Conservation (phyloP, 2,797 vertebrate genomes). For the Sebastes steindachneri region DNA sequence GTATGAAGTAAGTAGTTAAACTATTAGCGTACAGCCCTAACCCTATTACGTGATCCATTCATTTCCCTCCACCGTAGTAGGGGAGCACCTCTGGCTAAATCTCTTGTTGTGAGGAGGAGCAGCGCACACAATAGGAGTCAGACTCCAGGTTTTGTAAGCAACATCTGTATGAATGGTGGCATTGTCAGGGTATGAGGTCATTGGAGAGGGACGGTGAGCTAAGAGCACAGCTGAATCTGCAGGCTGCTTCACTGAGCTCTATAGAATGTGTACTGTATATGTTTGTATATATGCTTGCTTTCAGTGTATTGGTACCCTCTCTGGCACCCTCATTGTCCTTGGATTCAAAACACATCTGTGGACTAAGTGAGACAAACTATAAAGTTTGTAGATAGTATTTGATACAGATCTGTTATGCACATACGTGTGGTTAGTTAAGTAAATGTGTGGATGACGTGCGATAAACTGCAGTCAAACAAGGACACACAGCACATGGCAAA, state of each 20-base stretch:
- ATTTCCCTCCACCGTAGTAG: conserved; percentile 44
- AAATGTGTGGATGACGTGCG: conserved; percentile 5
- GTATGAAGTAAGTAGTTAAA: conserved; percentile 64
- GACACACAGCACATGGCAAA: conserved; percentile 6
- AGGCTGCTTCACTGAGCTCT: conserved; percentile 62
- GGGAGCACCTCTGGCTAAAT: conserved; percentile 86
- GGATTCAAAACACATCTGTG: conserved; percentile 62
- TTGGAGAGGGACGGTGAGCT: conserved; percentile 91
- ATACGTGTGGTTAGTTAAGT: conserved; percentile 34
- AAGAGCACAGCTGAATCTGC: conserved; percentile 94
- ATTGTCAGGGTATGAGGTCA: conserved; percentile 98
- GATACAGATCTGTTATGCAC: conserved; percentile 43
- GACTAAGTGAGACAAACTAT: conserved; percentile 36
- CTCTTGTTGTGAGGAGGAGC: conserved; percentile 61
- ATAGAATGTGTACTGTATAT: conserved; percentile 36
- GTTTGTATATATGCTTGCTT: conserved; percentile 39
- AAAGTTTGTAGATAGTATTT: conserved; percentile 26
- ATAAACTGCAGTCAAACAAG: conserved; percentile 33
- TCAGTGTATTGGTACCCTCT: conserved; percentile 40
- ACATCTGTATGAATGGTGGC: conserved; percentile 96
- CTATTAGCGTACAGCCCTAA: conserved; percentile 52
- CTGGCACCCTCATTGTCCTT: conserved; percentile 41
- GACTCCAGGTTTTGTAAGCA: conserved; percentile 93
- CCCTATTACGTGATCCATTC: conserved; percentile 56
- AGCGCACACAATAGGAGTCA: conserved; percentile 71